Evolutionary conservation across 2,797 vertebrate species (phyloP).

Genomic region (Typhlichthys subterraneus): DNA sequence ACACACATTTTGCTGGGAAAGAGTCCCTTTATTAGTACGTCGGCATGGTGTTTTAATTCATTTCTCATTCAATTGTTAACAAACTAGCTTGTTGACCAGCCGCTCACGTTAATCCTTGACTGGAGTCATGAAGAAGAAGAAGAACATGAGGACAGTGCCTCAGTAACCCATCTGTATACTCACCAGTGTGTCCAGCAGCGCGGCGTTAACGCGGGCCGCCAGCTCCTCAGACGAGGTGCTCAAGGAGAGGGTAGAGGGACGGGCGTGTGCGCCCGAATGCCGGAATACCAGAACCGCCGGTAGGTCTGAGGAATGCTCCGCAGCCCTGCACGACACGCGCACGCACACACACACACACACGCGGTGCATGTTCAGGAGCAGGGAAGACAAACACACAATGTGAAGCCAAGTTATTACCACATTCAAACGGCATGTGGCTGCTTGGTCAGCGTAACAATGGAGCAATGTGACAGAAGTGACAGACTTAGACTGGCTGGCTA

Average conservation of each 20-base stretch:
- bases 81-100: no score
- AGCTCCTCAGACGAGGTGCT: slow-evolving; percentile 60
- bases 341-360: no score
- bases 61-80: no score
- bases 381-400: neutral
- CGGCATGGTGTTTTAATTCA: no score
- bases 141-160: no score
- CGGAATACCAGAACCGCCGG: slow-evolving; percentile 83
- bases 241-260: slow-evolving; percentile 59
- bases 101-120: no score
- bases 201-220: slow-evolving; percentile 66
- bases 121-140: no score
- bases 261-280: slow-evolving; percentile 21
- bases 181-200: slow-evolving; percentile 83
- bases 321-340: slow-evolving; percentile 70
- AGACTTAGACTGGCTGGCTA: no score
- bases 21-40: no score
- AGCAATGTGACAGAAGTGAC: no score
- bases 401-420: neutral
- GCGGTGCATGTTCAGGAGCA: neutral
- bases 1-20: no score
- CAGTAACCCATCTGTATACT: slow-evolving; percentile 46
- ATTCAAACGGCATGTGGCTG: neutral
- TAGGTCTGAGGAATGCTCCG: slow-evolving; percentile 68
- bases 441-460: no score